Evolutionary conservation across 2,888 invertebrate species (phyloP).

Genomic region (Hartigia nigra): DNA sequence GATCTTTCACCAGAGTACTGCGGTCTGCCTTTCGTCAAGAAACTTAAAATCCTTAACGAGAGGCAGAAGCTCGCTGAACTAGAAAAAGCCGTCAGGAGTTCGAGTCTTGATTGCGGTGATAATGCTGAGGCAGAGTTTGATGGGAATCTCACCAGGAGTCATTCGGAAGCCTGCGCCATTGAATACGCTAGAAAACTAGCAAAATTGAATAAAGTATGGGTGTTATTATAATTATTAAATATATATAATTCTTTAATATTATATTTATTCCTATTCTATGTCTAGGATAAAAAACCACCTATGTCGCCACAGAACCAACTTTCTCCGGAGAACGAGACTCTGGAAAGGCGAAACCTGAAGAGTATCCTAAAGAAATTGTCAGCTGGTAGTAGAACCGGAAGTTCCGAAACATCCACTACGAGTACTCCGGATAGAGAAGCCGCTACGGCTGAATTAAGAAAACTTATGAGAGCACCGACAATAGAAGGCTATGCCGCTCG

Average conservation of each 20-base stretch:
- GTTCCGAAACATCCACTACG: constrained; percentile 56
- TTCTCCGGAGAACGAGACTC: constrained; percentile 81
- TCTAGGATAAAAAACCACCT: neutral
- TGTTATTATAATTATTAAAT: constrained; percentile 10
- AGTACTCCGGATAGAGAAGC: constrained; percentile 55
- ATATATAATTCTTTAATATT: no score
- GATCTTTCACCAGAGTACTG: constrained; percentile 90
- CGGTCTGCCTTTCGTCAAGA: constrained; percentile 87
- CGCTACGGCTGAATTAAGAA: constrained; percentile 72
- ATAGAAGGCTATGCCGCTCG: constrained; percentile 90
- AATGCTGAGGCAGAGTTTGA: constrained; percentile 71
- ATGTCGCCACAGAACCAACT: constrained; percentile 45
- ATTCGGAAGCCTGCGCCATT: constrained; percentile 85
- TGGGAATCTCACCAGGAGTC: constrained; percentile 77
- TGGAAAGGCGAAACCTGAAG: constrained; percentile 83
- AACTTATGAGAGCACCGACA: constrained; percentile 83
- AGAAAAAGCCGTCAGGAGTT: constrained; percentile 82
- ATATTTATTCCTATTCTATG: neutral
- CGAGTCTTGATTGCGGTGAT: constrained; percentile 81
- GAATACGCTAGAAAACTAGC: constrained; percentile 66
- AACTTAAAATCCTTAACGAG: constrained; percentile 88
- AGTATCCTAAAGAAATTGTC: constrained; percentile 88
- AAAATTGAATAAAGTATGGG: constrained; percentile 56
- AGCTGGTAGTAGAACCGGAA: constrained; percentile 70
- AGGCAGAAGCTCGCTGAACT: constrained; percentile 86